These are phyloP conservation scores for Conus betulinus DNA, from an alignment of 1,140 invertebrate genomes.

Conservation along the genomic window DNA sequence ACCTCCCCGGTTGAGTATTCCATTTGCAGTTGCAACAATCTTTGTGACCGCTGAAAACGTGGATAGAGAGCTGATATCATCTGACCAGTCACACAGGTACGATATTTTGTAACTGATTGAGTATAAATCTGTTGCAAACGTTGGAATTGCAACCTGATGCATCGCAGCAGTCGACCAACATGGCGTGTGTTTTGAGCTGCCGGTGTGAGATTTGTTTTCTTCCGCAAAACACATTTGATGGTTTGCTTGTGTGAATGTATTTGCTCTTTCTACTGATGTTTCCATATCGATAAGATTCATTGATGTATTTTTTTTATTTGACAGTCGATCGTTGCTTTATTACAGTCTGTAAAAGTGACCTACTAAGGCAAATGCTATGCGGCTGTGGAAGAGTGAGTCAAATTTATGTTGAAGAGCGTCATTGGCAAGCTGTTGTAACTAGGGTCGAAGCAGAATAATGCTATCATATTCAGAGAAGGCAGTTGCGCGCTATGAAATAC, in stretches of 20 bases:
- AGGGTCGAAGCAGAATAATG: background rate
- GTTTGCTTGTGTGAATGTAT: background rate
- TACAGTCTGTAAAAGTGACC: background rate
- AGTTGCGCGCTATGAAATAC: background rate
- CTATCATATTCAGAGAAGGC: background rate
- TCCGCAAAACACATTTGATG: background rate
- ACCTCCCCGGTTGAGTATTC: conserved; percentile 39
- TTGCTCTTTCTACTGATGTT: background rate
- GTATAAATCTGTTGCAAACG: conserved; percentile 15
- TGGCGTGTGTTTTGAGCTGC: conserved; percentile 40
- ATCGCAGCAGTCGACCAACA: conserved; percentile 45
- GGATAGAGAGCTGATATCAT: conserved; percentile 29
- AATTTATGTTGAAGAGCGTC: conserved; percentile 39
- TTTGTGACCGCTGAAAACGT: conserved; percentile 30
- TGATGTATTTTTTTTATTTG: background rate
- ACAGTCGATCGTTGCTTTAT: background rate
- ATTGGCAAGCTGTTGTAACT: conserved; percentile 25
- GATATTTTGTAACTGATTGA: conserved; percentile 23
- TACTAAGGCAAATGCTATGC: conserved; percentile 36
- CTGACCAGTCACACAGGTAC: conserved; percentile 44
- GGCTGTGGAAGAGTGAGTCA: conserved; percentile 39
- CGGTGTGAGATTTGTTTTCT: conserved; percentile 6
- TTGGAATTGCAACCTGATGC: conserved; percentile 47
- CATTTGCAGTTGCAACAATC: conserved; percentile 38
- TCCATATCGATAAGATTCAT: background rate